phyloP scores from a whole-genome alignment of 2,888 invertebrate species.

The Tachina lurida region DNA sequence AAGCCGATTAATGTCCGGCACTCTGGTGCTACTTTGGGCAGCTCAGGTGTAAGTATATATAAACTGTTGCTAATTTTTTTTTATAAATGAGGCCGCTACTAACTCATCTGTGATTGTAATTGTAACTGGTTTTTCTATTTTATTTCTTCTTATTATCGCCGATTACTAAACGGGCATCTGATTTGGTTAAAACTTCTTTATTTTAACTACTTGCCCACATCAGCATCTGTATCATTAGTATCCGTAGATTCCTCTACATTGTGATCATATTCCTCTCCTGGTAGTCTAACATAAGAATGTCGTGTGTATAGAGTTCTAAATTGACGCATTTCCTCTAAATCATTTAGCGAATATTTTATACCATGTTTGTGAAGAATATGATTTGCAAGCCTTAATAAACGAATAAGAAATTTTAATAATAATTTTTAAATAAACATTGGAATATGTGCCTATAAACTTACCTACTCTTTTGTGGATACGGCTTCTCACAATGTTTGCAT shows the following conservation, averaged over 20 bases:
- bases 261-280: slow-evolving; percentile 16
- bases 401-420: neutral
- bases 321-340: slow-evolving; percentile 66
- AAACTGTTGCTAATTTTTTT: too few relatives aligned
- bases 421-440: neutral
- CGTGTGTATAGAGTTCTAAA: slow-evolving; percentile 56
- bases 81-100: too few relatives aligned
- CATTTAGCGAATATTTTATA: slow-evolving; percentile 47
- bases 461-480: slow-evolving; percentile 71
- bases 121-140: slow-evolving; percentile 6
- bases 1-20: too few relatives aligned
- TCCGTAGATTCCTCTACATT: neutral
- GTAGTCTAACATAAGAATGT: slow-evolving; percentile 60
- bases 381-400: slow-evolving; percentile 49
- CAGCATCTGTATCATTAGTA: neutral
- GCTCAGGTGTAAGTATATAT: too few relatives aligned
- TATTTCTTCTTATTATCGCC: slow-evolving; percentile 25
- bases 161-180: neutral
- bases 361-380: slow-evolving; percentile 64
- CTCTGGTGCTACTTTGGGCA: too few relatives aligned
- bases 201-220: neutral
- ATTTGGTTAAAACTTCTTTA: neutral
- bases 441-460: slow-evolving; percentile 31
- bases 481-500: slow-evolving; percentile 62
- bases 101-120: slow-evolving; percentile 1